Conservation (phyloP, 2,888 invertebrate genomes). For the Furcula furcula region DNA sequence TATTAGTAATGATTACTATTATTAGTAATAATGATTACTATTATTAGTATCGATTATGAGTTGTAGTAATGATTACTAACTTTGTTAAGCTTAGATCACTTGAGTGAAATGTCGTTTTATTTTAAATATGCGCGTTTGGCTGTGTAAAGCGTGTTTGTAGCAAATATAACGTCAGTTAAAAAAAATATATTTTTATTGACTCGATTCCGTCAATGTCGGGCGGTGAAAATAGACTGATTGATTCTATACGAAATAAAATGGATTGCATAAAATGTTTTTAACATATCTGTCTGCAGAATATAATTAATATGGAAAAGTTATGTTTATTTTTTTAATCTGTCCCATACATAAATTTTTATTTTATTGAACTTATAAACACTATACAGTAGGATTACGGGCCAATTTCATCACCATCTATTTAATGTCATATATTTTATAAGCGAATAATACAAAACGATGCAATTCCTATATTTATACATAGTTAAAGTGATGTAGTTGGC, state of each 20-base stretch:
- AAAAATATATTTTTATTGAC: constrained; percentile 27
- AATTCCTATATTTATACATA: too few relatives aligned
- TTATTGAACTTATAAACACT: constrained; percentile 10
- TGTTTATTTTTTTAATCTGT: constrained; percentile 30
- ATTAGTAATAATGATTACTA: too few relatives aligned
- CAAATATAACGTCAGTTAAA: constrained; percentile 21
- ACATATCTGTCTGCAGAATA: constrained; percentile 51
- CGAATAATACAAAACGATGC: too few relatives aligned
- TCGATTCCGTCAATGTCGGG: constrained; percentile 15
- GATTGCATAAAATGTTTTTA: constrained; percentile 45
- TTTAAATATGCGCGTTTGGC: constrained; percentile 15
- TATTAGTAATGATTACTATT: too few relatives aligned
- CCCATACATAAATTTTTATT: constrained; percentile 6
- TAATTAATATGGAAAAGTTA: constrained; percentile 50
- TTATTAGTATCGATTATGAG: too few relatives aligned
- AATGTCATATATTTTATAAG: too few relatives aligned
- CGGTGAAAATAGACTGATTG: constrained; percentile 37
- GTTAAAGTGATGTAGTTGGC: constrained; percentile 17
- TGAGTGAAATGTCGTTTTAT: constrained; percentile 33
- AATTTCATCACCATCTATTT: not conserved
- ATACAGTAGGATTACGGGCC: constrained; percentile 2
- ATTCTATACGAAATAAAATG: constrained; percentile 29
- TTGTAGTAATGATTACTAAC: too few relatives aligned
- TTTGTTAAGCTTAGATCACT: constrained; percentile 25
- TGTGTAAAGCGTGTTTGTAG: constrained; percentile 7